These are phyloP conservation scores for Podarcis lilfordi DNA, from an alignment of 2,797 vertebrate genomes.

Conservation along the genomic window DNA sequence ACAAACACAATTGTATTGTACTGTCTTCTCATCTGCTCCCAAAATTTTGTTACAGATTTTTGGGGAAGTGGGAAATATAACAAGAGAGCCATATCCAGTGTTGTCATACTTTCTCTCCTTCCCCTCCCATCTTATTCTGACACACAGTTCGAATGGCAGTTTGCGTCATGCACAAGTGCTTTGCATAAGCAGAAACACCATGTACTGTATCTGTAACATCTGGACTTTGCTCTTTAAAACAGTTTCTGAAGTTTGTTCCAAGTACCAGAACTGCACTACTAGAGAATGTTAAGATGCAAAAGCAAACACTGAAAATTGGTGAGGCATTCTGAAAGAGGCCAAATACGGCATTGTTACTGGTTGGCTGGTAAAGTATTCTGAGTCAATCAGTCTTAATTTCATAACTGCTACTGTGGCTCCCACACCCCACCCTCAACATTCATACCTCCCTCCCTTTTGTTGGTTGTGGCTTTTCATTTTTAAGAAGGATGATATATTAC, in stretches of 20 bases:
- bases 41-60: slow-evolving; percentile 3
- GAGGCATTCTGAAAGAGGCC: slow-evolving; percentile 66
- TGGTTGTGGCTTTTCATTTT: slow-evolving; percentile 55
- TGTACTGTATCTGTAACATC: slow-evolving; percentile 64
- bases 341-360: slow-evolving; percentile 72
- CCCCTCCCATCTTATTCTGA: neutral
- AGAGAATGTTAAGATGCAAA: slow-evolving; percentile 74
- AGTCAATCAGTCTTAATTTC: slow-evolving; percentile 65
- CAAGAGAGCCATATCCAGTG: neutral
- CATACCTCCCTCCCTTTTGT: too few species aligned
- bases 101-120: slow-evolving; percentile 32
- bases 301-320: slow-evolving; percentile 75
- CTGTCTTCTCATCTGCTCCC: neutral
- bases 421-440: too few species aligned
- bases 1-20: neutral
- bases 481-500: slow-evolving; percentile 50
- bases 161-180: slow-evolving; percentile 56
- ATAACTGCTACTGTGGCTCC: slow-evolving; percentile 66
- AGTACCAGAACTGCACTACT: slow-evolving; percentile 48
- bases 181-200: slow-evolving; percentile 60
- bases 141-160: slow-evolving; percentile 35
- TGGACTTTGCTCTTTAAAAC: slow-evolving; percentile 63
- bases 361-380: slow-evolving; percentile 68
- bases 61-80: neutral
- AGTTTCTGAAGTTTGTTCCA: slow-evolving; percentile 65